Percentiles rank a stretch among this genome's conserved stretches.
Evolutionary conservation across 1,140 invertebrate genomes (phyloP).

Genomic region (Gryon sp.): DNA sequence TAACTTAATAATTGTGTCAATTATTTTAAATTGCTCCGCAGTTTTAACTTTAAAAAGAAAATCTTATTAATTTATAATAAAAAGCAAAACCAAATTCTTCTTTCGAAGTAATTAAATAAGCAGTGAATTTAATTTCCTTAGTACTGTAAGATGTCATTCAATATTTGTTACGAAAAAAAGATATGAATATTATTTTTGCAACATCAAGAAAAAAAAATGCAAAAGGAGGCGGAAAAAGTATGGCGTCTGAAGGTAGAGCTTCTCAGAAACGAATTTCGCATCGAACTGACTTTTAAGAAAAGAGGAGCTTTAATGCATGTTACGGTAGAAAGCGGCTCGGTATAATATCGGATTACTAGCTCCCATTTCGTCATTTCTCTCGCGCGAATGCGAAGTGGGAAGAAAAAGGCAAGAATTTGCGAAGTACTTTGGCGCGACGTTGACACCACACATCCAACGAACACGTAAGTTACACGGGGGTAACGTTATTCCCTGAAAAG

Average conservation of each 20-base stretch:
- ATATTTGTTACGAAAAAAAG: constrained; percentile 2
- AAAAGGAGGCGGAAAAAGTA: constrained; percentile 21
- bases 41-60: no score
- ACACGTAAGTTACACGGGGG: constrained; percentile 46
- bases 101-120: no score
- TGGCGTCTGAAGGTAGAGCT: constrained; percentile 34
- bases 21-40: no score
- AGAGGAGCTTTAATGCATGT: constrained; percentile 65
- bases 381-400: neutral
- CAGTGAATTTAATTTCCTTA: no score
- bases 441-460: constrained; percentile 19
- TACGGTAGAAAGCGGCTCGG: constrained; percentile 64
- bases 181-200: constrained; percentile 27
- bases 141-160: no score
- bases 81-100: no score
- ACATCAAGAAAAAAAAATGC: constrained; percentile 13
- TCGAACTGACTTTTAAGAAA: constrained; percentile 61
- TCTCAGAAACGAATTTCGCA: constrained; percentile 59
- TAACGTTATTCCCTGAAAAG: constrained; percentile 70
- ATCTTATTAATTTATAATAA: no score
- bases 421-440: neutral
- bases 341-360: constrained; percentile 74
- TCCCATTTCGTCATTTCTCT: constrained; percentile 51
- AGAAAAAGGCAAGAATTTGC: neutral
- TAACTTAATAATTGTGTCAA: no score